Conservation (phyloP, 2,888 invertebrate genomes). For the Mythimna loreyi region DNA sequence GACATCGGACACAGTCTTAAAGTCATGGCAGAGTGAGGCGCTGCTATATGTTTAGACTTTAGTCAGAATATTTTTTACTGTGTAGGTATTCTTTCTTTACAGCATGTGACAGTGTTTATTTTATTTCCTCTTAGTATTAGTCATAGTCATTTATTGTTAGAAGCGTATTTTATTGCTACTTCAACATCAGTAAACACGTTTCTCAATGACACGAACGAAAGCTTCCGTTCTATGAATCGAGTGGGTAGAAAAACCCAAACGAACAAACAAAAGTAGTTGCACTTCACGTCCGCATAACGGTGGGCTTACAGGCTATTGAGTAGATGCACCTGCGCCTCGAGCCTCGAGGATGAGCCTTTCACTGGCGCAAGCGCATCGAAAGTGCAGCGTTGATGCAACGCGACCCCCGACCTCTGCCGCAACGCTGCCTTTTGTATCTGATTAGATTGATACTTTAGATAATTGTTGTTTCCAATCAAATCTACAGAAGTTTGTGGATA, state of each 20-base stretch:
- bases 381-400: constrained; percentile 88
- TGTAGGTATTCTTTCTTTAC: constrained; percentile 9
- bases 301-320: constrained; percentile 58
- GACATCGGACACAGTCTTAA: constrained; percentile 45
- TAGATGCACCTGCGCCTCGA: constrained; percentile 75
- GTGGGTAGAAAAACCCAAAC: constrained; percentile 54
- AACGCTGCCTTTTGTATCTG: constrained; percentile 65
- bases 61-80: constrained; percentile 14
- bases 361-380: constrained; percentile 84
- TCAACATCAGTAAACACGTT: background rate
- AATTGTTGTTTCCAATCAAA: constrained; percentile 63
- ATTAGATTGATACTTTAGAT: constrained; percentile 64
- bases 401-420: constrained; percentile 80
- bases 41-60: constrained; percentile 25
- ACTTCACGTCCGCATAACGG: constrained; percentile 69
- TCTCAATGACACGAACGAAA: constrained; percentile 16
- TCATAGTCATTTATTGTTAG: background rate
- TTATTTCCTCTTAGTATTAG: background rate
- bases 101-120: constrained; percentile 3
- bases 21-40: constrained; percentile 32
- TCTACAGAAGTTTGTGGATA: constrained; percentile 56
- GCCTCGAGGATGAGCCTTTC: constrained; percentile 84
- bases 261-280: constrained; percentile 68
- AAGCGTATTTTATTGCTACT: background rate
- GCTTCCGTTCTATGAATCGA: constrained; percentile 62